Evolutionary conservation across 2,888 invertebrate genomes (phyloP), one percentile per base, ranked within the genome.

Genomic region (Drosophila barbarae): DNA sequence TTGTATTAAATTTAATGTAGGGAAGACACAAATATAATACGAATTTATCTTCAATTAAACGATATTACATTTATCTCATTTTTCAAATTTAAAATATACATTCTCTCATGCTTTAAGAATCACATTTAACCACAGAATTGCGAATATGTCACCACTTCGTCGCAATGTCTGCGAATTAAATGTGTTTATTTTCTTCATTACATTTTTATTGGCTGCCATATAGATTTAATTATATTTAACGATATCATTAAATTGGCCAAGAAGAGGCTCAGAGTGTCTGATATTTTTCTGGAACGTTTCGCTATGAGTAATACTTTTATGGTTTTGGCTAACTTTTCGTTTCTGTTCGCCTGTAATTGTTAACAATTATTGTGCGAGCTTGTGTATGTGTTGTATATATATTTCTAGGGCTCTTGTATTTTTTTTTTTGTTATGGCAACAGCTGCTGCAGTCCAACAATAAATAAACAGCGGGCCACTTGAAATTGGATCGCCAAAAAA

Each of bases 401-500:
- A 36, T 44, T 66, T 47, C n/a, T 34, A 44, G 72, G 64, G 63
- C 60, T 59, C 46, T 46, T 23, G 23, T 42, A 18, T 30, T 46
- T 44, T 21, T 66, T 84, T 30, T 46, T 44, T 68, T 84, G 84
- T 79, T 79, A 84, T 85, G 85, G 72, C 85, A 79, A 79, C 85
- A 79, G 79, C 79, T 84, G 79, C 79, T 82, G 64, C 64, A 64
- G 63, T 42, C 56, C 66, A 60, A 78, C 85, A 83, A 85, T 80
- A 81, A 81, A 85, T 80, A 81, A 85, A 81, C 69, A 72, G 69
- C 76, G 68, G 76, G 82, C 70, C 82, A 84, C 84, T 78, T 77
- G 85, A 85, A 81, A 85, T 85, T 85, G 81, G 85, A 81, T 81
- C 85, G 84, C 84, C 85, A 74, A 85, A 79, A 78, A 84, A 73